phyloP scores from a whole-genome alignment of 2,113 vertebrate species.

The Entomyzon cyanotis region DNA sequence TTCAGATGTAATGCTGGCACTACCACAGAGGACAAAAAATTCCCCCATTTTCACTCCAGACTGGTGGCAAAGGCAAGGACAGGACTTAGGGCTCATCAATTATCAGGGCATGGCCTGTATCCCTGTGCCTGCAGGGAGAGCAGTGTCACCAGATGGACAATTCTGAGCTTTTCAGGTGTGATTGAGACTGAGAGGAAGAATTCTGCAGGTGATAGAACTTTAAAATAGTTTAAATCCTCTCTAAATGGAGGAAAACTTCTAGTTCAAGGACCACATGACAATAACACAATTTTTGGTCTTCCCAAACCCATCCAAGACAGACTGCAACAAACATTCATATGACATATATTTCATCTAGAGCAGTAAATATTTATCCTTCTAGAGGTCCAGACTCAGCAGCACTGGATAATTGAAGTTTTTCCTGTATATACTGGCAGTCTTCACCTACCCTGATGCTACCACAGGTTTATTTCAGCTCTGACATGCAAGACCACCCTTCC shows the following conservation, averaged over 20 bases:
- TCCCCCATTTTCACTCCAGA: not conserved
- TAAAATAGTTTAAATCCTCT: not conserved
- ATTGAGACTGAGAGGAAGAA: not conserved
- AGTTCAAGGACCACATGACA: not conserved
- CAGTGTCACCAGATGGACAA: not conserved
- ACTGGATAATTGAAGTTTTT: not conserved
- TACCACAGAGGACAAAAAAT: not conserved
- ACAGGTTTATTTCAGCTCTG: conserved; percentile 10
- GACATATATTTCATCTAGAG: not conserved
- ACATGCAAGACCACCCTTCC: not conserved
- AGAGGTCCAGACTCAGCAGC: not conserved
- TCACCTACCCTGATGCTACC: not conserved
- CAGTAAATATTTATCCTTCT: conserved; percentile 26
- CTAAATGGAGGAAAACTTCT: not conserved
- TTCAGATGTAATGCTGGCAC: not conserved
- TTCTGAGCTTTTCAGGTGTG: not conserved
- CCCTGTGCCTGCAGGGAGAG: not conserved
- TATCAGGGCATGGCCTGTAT: not conserved
- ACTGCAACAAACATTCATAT: not conserved
- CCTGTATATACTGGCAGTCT: not conserved
- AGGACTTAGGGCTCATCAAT: not conserved
- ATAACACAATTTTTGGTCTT: not conserved
- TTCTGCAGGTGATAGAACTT: not conserved
- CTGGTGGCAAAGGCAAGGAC: not conserved
- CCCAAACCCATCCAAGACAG: not conserved